Evolutionary conservation across 2,113 vertebrate genomes (phyloP), one percentile per base, ranked within the genome.

Genomic region (Corythaeola cristata): DNA sequence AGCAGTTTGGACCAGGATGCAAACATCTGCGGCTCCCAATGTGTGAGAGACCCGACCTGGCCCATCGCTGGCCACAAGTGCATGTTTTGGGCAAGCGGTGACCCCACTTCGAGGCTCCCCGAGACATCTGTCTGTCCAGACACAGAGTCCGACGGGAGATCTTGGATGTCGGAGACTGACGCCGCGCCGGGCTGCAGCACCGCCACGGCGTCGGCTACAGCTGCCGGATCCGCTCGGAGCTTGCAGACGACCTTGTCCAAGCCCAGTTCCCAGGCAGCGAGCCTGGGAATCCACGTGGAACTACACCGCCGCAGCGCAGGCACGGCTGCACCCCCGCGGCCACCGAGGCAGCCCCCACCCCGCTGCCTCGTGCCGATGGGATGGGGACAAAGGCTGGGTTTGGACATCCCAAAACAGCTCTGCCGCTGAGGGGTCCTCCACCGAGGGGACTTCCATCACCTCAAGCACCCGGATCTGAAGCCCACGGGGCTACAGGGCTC

Each of bases 241-340:
- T 53, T 33, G 26, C 47, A 52, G 39, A 71, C 17, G 17, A 76
- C 33, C 56, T 53, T 35, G 4, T 22, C 17, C 0, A 16, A 81
- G 63, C 45, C 41, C 41, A 44, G 13, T 44, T 44, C 41, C 41
- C 39, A 9, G 4, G 59, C 0, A 91, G 28, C 20, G 11, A 58
- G 49, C 15, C 56, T 35, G 22, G 26, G 77, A 35, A 63, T 6
- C 39, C 60, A 37, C 15, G 5, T 4, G 3, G 66, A 35, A 7
- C 26, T 28, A 28, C 28, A 21, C 4, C 16, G 32, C 8, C 39
- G 22, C 35, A 6, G n/a, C 50, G 64, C 14, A 12, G 39, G 15
- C 22, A n/a, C 0, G 1, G 8, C 50, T 22, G 16, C 28, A 8
- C 19, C 28, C 66, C 56, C 5, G 11, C 0, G 6, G 26, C 15